Conservation (phyloP, 2,888 invertebrate genomes). For the Caenorhabditis angaria region DNA sequence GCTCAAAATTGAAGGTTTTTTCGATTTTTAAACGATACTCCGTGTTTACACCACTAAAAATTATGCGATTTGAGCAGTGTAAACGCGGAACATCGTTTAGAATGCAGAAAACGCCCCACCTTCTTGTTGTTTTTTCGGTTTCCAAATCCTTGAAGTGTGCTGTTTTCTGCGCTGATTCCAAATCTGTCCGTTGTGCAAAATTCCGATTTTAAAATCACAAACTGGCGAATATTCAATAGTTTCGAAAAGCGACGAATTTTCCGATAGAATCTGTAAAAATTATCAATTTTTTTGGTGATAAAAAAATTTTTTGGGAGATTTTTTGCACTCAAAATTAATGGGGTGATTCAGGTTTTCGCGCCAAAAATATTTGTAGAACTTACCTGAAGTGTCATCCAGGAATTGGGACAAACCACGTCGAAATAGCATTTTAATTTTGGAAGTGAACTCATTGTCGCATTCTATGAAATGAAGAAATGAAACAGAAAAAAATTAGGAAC, state of each 20-base stretch:
- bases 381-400: conserved; percentile 43
- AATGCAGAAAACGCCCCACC: neutral
- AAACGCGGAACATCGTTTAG: no score
- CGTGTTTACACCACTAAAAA: no score
- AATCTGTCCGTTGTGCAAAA: conserved; percentile 35
- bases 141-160: conserved; percentile 39
- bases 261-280: conserved; percentile 24
- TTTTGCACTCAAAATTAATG: neutral
- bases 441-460: conserved; percentile 21
- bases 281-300: neutral
- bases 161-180: conserved; percentile 35
- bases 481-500: neutral
- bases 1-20: no score
- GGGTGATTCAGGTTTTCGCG: neutral
- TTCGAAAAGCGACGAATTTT: conserved; percentile 25
- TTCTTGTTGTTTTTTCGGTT: conserved; percentile 21
- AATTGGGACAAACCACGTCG: conserved; percentile 40
- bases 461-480: conserved; percentile 3
- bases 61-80: no score
- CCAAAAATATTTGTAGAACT: neutral
- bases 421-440: conserved; percentile 39
- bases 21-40: no score
- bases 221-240: conserved; percentile 36
- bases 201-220: conserved; percentile 44
- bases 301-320: conserved; percentile 6